Evolutionary conservation across 2,888 invertebrate species (phyloP), one percentile per base, ranked within the genome.

Genomic region (Abrostola tripartita): DNA sequence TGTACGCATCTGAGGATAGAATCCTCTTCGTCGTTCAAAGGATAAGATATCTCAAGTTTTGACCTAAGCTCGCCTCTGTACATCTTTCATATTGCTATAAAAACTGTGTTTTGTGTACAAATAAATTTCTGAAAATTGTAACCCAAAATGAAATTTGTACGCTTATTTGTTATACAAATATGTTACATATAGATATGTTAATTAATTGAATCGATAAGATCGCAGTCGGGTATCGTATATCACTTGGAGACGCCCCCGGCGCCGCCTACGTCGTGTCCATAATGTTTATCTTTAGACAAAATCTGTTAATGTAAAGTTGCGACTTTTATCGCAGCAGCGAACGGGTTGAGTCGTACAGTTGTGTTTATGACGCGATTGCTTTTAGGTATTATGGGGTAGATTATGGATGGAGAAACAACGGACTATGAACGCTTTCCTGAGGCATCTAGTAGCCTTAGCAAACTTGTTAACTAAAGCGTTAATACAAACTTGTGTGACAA

Each of bases 211-310:
- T 73, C 73, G 87, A 85, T 87, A 84, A 72, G 73, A 69, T 77
- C 75, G 75, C 76, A 73, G 76, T 74, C 61, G 63, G 64, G 78
- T 79, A 65, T 77, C 78, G 73, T 84, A 85, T 85, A 88, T 89
- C 88, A 88, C 69, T 63, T 42, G 81, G 81, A 64, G 75, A 85
- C 91, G 92, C 92, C 92, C 89, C 83, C 76, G 71, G 79, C 64
- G 73, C 89, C 92, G 92, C 92, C 92, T 87, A 88, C 90, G 82
- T 79, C 86, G 84, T 91, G 92, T 93, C 77, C 66, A 74, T 76
- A 76, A 78, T 73, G 40, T 82, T 86, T 89, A 91, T 91, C 90
- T 85, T 65, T 71, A 71, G 72, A 78, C 83, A 75, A 79, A 76
- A 89, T 89, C 88, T 84, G 79, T 73, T 68, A 76, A 75, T 70